Evolutionary conservation across 2,113 vertebrate species (phyloP).

Genomic region (Otus sunia): DNA sequence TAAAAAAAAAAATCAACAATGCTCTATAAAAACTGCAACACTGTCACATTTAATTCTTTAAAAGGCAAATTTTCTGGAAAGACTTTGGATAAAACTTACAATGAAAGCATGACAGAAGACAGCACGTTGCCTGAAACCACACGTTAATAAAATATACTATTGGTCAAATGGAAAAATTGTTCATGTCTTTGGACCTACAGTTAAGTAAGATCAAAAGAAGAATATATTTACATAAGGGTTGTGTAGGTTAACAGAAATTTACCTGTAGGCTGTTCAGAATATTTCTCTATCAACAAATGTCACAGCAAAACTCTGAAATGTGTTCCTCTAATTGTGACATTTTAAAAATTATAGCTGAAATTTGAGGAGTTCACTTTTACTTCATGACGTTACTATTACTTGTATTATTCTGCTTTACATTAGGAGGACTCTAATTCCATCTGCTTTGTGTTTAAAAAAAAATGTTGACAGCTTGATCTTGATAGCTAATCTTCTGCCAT

Average conservation of each 20-base stretch:
- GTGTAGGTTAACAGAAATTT: background rate
- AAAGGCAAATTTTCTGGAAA: background rate
- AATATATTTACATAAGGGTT: background rate
- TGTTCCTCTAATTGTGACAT: background rate
- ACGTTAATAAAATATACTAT: slow-evolving; percentile 9
- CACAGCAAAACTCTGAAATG: background rate
- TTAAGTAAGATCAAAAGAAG: slow-evolving; percentile 9
- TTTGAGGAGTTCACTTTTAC: background rate
- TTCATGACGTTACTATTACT: background rate
- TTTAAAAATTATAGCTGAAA: background rate
- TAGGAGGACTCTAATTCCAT: background rate
- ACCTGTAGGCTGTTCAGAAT: background rate
- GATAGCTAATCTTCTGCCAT: background rate
- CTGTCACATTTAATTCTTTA: background rate
- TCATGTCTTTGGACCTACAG: background rate
- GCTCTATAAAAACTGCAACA: background rate
- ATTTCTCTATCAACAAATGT: background rate
- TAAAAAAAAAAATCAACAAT: background rate
- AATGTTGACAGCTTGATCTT: background rate
- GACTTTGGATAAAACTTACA: background rate
- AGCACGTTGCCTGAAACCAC: background rate
- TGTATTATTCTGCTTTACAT: background rate
- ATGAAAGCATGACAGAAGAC: slow-evolving; percentile 2
- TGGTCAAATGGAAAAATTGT: background rate
- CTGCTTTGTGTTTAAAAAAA: background rate